A percentile compares a stretch with the other conserved stretches of the same genome.
Evolutionary conservation across 2,113 vertebrate species (phyloP).

Genomic region (Spermophilus dauricus): DNA sequence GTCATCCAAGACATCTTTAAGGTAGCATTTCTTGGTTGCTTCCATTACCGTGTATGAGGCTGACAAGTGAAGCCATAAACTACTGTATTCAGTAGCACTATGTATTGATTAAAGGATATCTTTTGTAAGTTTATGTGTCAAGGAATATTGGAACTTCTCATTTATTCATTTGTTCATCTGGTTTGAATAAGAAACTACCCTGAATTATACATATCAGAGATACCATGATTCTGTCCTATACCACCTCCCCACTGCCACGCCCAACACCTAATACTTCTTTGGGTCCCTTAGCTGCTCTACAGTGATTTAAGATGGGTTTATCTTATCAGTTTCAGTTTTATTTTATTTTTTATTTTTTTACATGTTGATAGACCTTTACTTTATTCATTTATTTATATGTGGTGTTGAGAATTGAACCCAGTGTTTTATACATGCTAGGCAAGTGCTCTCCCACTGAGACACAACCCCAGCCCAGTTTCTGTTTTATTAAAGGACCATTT

Average conservation of each 20-base stretch:
- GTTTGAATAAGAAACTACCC: background rate
- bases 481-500: background rate
- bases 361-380: too few relatives aligned
- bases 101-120: background rate
- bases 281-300: background rate
- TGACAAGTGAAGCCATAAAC: background rate
- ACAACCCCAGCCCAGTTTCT: background rate
- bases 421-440: too few relatives aligned
- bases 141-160: background rate
- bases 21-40: background rate
- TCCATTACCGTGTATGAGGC: background rate
- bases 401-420: too few relatives aligned
- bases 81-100: background rate
- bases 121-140: background rate
- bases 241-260: too few relatives aligned
- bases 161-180: conserved; percentile 37
- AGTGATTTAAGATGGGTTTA: conserved; percentile 10
- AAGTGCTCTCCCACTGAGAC: too few relatives aligned
- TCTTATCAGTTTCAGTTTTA: background rate
- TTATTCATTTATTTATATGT: too few relatives aligned
- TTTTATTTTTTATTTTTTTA: too few relatives aligned
- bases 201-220: background rate
- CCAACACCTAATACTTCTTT: background rate
- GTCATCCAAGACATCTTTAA: background rate
- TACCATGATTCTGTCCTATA: background rate